These are phyloP conservation scores for Dascillus cervinus DNA, from an alignment of 2,888 invertebrate species.

Conservation along the genomic window DNA sequence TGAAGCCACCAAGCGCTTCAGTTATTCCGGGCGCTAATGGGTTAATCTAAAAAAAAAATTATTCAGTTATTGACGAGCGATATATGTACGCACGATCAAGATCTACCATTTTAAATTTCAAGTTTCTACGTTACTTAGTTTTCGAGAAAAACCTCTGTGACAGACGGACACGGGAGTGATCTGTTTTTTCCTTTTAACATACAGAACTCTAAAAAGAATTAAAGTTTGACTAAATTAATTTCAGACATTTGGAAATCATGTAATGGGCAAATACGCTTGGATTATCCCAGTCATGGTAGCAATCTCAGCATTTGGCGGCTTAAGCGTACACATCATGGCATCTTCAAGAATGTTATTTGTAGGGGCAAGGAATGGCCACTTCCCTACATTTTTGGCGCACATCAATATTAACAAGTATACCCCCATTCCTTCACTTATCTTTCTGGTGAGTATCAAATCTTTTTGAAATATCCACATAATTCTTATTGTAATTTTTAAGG, in stretches of 20 bases:
- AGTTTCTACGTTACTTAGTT: too few relatives aligned
- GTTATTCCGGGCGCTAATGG: too few relatives aligned
- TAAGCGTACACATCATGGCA: constrained; percentile 93
- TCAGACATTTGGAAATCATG: constrained; percentile 75
- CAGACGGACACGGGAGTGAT: too few relatives aligned
- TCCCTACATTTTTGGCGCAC: constrained; percentile 72
- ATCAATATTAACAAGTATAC: constrained; percentile 69
- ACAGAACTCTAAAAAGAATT: neutral
- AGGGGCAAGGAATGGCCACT: constrained; percentile 84
- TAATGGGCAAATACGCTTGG: constrained; percentile 68
- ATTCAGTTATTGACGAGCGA: too few relatives aligned
- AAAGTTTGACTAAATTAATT: constrained; percentile 20
- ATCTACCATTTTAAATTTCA: too few relatives aligned
- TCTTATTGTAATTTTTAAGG: constrained; percentile 49
- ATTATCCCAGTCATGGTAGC: constrained; percentile 89
- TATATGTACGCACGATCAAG: too few relatives aligned
- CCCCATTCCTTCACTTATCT: constrained; percentile 73
- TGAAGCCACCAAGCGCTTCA: too few relatives aligned
- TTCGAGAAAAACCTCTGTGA: too few relatives aligned
- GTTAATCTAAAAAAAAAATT: too few relatives aligned
- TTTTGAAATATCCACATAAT: constrained; percentile 3
- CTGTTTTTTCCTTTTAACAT: constrained; percentile 7
- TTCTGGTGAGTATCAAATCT: constrained; percentile 57
- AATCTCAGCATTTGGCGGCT: constrained; percentile 84
- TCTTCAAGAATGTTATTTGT: constrained; percentile 88